phyloP scores from a whole-genome alignment of 2,113 vertebrate species.

The Prunella himalayana region DNA sequence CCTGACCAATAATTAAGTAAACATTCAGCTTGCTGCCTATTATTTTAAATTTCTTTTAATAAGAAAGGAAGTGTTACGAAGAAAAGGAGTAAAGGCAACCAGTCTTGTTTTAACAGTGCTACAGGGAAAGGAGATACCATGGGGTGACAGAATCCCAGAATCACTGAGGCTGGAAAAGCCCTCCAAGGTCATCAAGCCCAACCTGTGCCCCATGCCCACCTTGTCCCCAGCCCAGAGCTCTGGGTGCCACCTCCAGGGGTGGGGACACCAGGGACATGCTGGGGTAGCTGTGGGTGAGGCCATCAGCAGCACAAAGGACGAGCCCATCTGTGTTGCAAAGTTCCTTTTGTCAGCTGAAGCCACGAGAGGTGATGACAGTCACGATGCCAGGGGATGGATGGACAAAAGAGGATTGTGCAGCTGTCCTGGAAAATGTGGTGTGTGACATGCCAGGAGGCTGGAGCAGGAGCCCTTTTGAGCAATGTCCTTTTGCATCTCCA shows the following conservation, averaged over 20 bases:
- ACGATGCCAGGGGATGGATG: background rate
- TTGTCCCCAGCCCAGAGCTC: background rate
- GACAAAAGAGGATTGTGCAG: slow-evolving; percentile 44
- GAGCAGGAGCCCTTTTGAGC: background rate
- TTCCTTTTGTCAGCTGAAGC: slow-evolving; percentile 4
- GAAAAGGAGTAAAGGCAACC: background rate
- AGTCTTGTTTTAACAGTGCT: background rate
- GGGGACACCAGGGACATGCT: background rate
- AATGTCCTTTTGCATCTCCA: background rate
- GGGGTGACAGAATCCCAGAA: background rate
- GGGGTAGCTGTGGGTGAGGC: background rate
- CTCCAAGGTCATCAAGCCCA: background rate
- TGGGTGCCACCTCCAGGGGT: background rate
- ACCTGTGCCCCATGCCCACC: background rate
- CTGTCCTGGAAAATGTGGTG: slow-evolving; percentile 21
- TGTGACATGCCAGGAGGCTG: background rate
- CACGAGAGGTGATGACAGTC: slow-evolving; percentile 12
- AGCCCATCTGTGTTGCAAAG: background rate
- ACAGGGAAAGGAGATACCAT: fast-evolving
- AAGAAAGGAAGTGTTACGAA: background rate
- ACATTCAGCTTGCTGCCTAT: background rate
- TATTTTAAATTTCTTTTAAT: background rate
- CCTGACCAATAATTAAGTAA: slow-evolving; percentile 26
- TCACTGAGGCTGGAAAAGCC: background rate
- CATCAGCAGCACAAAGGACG: background rate